phyloP scores from a whole-genome alignment of 2,113 vertebrate genomes.

The Phrynocephalus versicolor region DNA sequence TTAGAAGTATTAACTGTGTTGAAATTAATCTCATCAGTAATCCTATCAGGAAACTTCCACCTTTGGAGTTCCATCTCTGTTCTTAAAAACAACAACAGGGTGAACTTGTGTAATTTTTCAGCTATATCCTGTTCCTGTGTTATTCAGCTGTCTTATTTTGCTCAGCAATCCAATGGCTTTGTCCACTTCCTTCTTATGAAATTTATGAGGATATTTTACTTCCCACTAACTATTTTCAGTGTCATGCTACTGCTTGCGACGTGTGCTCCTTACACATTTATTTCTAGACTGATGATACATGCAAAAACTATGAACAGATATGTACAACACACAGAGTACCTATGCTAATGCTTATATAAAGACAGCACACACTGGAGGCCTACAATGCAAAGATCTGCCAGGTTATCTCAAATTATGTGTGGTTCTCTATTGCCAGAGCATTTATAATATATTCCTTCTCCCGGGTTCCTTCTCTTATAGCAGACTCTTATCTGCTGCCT shows the following conservation, averaged over 20 bases:
- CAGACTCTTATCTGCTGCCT: background rate
- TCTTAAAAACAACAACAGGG: constrained; percentile 54
- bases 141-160: constrained; percentile 57
- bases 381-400: background rate
- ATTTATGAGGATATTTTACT: constrained; percentile 38
- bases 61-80: constrained; percentile 62
- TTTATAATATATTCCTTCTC: background rate
- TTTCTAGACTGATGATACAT: constrained; percentile 7
- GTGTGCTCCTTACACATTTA: background rate
- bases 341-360: background rate
- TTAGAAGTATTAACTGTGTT: background rate
- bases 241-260: background rate
- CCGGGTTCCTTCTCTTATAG: background rate
- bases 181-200: constrained; percentile 42
- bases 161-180: constrained; percentile 56
- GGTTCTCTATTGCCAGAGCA: background rate
- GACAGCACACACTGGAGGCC: background rate
- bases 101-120: constrained; percentile 53
- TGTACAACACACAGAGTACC: background rate
- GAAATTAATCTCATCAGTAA: constrained; percentile 28
- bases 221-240: constrained; percentile 42
- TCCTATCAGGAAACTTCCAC: constrained; percentile 63
- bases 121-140: constrained; percentile 68
- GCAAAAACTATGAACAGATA: background rate
- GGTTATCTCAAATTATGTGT: no score